A percentile compares a stretch with the other conserved stretches of the same genome.
Evolutionary conservation across 2,888 invertebrate species (phyloP).

Genomic region (Blera fallax): DNA sequence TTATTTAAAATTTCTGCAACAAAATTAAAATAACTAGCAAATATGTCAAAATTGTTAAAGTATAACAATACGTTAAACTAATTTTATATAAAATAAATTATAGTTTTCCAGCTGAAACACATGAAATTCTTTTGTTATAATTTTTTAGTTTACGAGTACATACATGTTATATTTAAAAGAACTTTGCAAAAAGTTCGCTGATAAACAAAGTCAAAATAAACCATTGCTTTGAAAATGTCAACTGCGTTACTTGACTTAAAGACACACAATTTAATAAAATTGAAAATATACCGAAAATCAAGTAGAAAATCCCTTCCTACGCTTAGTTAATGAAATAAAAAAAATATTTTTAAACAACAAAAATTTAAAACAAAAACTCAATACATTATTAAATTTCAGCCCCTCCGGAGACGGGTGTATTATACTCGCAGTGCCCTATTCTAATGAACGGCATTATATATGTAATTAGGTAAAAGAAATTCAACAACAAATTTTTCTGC

Average conservation of each 20-base stretch:
- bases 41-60: neutral
- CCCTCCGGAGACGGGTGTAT: slow-evolving; percentile 81
- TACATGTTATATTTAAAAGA: neutral
- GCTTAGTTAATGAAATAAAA: slow-evolving; percentile 58
- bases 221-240: slow-evolving; percentile 44
- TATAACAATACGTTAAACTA: neutral
- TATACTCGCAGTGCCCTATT: slow-evolving; percentile 82
- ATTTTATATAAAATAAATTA: neutral
- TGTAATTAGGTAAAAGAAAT: slow-evolving; percentile 81
- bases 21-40: too few relatives aligned
- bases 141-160: too few relatives aligned
- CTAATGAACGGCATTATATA: slow-evolving; percentile 82
- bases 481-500: slow-evolving; percentile 52
- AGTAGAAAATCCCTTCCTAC: slow-evolving; percentile 43
- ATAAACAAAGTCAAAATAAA: neutral
- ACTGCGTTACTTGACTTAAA: slow-evolving; percentile 71
- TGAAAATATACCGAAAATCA: slow-evolving; percentile 23
- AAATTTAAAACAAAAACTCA: slow-evolving; percentile 73
- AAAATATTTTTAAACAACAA: slow-evolving; percentile 48
- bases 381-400: slow-evolving; percentile 77
- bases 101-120: neutral
- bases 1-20: too few relatives aligned
- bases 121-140: neutral
- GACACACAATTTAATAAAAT: slow-evolving; percentile 13
- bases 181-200: neutral